These are phyloP conservation scores for Pelobates fuscus DNA, from an alignment of 2,113 vertebrate species.

Conservation along the genomic window DNA sequence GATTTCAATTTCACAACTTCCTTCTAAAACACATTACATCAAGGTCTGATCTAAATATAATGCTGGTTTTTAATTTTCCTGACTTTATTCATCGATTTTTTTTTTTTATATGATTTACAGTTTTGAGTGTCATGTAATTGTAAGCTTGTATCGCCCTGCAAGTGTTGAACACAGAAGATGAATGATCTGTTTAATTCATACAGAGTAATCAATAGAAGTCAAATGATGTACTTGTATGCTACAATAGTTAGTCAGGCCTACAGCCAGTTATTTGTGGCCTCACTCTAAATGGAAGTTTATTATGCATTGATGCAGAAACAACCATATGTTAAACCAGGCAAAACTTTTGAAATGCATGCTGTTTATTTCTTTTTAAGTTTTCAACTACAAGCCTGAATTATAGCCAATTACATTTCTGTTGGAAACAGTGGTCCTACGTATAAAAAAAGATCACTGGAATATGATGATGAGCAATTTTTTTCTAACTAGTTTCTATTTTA, in stretches of 20 bases:
- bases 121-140: neutral
- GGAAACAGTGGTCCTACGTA: neutral
- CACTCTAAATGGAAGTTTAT: neutral
- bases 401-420: slow-evolving; percentile 13
- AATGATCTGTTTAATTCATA: slow-evolving; percentile 9
- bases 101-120: neutral
- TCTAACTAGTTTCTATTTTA: neutral
- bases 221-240: neutral
- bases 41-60: neutral
- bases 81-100: neutral
- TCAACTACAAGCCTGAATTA: slow-evolving; percentile 21
- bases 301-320: slow-evolving; percentile 23
- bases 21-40: neutral
- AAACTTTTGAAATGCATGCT: slow-evolving; percentile 22
- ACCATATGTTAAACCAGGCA: slow-evolving; percentile 22
- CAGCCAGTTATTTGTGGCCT: slow-evolving; percentile 2
- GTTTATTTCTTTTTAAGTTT: slow-evolving; percentile 22
- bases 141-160: neutral
- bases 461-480: slow-evolving; percentile 26
- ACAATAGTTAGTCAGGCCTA: neutral
- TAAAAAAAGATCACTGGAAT: slow-evolving; percentile 6
- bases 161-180: neutral
- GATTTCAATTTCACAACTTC: neutral
- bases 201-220: neutral
- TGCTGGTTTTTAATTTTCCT: neutral